Base-by-base conservation (phyloP, 2,797 vertebrate genomes). In the Falco rusticolus region DNA sequence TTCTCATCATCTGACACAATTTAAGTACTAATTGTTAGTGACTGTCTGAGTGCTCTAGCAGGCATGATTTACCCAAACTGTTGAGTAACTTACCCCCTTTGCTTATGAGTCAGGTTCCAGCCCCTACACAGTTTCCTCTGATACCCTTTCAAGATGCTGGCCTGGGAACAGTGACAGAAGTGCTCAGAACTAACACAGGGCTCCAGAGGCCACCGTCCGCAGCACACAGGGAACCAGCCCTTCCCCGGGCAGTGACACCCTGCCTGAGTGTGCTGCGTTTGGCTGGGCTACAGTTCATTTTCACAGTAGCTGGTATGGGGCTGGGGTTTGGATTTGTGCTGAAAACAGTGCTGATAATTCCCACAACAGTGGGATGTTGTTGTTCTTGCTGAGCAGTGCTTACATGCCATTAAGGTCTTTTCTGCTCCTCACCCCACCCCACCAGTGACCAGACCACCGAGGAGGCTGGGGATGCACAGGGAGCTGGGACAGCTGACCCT, bases 201-300 rank as follows among this genome's bases (percentile, higher is more conserved):
- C 41, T 66, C 19, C 21, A 5, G 59, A 37, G 47, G 26, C 20
- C 5, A 13, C 48, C 25, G 24, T 5, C 39, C 41, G 28, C 16
- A 41, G 22, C 6, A 1, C 0, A 6, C 4, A 10, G 8, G 24
- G 37, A 28, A 15, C 29, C n/a, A n/a, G 41, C 43, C 39, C n/a
- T 13, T 13, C 10, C 41, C 48, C 37, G 28, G 39, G 26, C 60
- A 72, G n/a, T 8, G 31, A 43, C 39, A 25, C 28, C 56, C 39
- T 14, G 5, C n/a, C 53, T 37, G 41, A 65, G 47, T 43, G 39
- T 43, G 19, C 61, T 64, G 10, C 19, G 31, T 64, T 64, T 43
- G 61, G 28, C 13, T 43, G 61, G 28, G 39, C 29, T 43, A 45
- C 17, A 45, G 43, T 18, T 45, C 18, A 45, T 45, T 45, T 45